A percentile compares a stretch with the other conserved stretches of the same genome.
Conservation (phyloP, 2,797 vertebrate species). For the Myripristis jacobus region DNA sequence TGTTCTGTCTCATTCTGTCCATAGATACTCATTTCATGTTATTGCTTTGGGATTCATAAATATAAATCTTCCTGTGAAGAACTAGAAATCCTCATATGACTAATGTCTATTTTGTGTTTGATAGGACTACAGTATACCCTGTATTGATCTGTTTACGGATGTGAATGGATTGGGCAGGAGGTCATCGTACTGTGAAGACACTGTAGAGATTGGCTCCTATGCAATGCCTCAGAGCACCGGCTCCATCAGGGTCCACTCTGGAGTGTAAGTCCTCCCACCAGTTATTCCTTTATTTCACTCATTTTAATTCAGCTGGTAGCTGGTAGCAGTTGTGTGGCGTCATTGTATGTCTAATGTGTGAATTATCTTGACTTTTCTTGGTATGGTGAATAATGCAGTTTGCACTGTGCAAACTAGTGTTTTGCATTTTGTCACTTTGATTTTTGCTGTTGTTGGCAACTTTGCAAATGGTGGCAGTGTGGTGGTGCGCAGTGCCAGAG, state of each 20-base stretch:
- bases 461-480: neutral
- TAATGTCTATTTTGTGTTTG: slow-evolving; percentile 20
- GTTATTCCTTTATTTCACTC: neutral
- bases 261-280: slow-evolving; percentile 87
- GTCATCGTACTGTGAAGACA: slow-evolving; percentile 88
- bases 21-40: neutral
- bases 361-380: neutral
- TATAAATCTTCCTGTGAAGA: neutral
- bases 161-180: slow-evolving; percentile 88
- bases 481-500: neutral
- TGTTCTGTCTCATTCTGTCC: neutral
- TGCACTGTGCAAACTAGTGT: neutral
- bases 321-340: neutral
- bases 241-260: slow-evolving; percentile 94
- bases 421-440: neutral
- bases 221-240: slow-evolving; percentile 88
- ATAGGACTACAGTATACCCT: slow-evolving; percentile 92
- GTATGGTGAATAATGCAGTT: neutral
- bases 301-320: neutral
- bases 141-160: slow-evolving; percentile 93
- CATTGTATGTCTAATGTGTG: slow-evolving; percentile 23
- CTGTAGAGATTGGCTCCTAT: slow-evolving; percentile 87
- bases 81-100: neutral
- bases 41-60: neutral
- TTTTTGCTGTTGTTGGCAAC: neutral